These are phyloP conservation scores for Porites rus DNA, from an alignment of 92 coral and sea anemone species.

Conservation along the genomic window DNA sequence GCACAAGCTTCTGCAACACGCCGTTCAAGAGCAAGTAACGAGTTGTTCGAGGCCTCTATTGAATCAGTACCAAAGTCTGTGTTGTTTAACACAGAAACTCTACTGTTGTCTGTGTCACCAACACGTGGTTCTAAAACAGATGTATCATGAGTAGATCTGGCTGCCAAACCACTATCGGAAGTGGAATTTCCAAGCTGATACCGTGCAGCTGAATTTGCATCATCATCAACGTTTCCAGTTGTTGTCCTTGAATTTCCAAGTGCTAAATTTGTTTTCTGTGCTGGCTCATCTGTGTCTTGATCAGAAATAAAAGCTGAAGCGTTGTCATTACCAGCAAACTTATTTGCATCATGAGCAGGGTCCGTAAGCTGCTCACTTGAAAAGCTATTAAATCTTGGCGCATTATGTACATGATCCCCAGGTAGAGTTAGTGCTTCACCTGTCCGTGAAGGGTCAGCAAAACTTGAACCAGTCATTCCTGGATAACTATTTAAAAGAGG, in stretches of 20 bases:
- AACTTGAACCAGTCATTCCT: neutral
- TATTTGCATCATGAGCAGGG: too few relatives aligned
- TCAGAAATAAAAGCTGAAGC: neutral
- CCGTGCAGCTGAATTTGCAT: neutral
- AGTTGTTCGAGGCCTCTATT: too few relatives aligned
- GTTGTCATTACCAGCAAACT: neutral
- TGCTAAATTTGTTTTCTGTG: neutral
- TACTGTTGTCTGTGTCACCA: too few relatives aligned
- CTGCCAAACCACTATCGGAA: neutral
- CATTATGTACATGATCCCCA: neutral
- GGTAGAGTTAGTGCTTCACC: neutral
- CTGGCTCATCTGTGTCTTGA: neutral
- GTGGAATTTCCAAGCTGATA: neutral
- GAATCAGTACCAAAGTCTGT: too few relatives aligned
- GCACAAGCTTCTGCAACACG: too few relatives aligned
- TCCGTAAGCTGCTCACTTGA: too few relatives aligned
- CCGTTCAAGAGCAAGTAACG: too few relatives aligned
- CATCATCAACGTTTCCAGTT: neutral
- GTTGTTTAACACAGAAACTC: too few relatives aligned
- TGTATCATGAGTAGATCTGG: too few relatives aligned
- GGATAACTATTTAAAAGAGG: neutral
- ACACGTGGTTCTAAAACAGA: too few relatives aligned
- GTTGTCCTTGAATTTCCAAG: neutral
- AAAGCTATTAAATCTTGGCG: neutral
- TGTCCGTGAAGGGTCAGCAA: neutral